Evolutionary conservation across 2,797 vertebrate species (phyloP), one percentile per base, ranked within the genome.

Genomic region (Bufotes viridis): DNA sequence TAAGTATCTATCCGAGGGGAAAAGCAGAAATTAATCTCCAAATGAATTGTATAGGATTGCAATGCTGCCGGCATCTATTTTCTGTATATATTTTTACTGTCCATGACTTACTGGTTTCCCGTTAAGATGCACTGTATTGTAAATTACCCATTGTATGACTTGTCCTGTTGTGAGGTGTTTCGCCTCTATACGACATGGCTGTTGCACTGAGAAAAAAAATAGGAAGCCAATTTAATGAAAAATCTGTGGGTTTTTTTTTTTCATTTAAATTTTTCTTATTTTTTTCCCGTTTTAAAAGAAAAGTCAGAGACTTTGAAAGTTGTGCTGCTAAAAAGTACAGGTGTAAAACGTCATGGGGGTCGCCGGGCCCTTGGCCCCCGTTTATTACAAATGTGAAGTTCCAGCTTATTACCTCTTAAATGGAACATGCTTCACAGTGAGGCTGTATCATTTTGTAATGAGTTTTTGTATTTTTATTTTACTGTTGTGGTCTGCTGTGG

Each of bases 401-500:
- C 95, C 95, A 95, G 94, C 95, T 95, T 96, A 95, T 95, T 96
- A 95, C 95, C 95, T 96, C 96, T 95, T 92, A 92, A 92, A 95
- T 96, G 95, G 95, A 95, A 96, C 96, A 87, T 93, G 95, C 95
- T 96, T 97, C 96, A 96, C 95, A 97, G 97, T 96, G 96, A 97
- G 96, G 97, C 96, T 97, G 96, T 96, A 96, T 97, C 96, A 97
- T 98, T 98, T 97, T 96, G 95, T 97, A 97, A 97, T 96, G 93
- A 96, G 93, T 72, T 75, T 76, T 97, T 97, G 95, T 96, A 96
- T 93, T 97, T 96, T 86, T 51, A 94, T 96, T 96, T 96, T 94
- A 95, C 93, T 94, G 94, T 94, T 92, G 94, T 93, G 93, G 94
- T 96, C 95, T 95, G 93, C 92, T 91, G 93, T 95, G 93, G 94